These are phyloP conservation scores for Megalurothrips usitatus DNA, from an alignment of 2,888 invertebrate species.

Conservation along the genomic window DNA sequence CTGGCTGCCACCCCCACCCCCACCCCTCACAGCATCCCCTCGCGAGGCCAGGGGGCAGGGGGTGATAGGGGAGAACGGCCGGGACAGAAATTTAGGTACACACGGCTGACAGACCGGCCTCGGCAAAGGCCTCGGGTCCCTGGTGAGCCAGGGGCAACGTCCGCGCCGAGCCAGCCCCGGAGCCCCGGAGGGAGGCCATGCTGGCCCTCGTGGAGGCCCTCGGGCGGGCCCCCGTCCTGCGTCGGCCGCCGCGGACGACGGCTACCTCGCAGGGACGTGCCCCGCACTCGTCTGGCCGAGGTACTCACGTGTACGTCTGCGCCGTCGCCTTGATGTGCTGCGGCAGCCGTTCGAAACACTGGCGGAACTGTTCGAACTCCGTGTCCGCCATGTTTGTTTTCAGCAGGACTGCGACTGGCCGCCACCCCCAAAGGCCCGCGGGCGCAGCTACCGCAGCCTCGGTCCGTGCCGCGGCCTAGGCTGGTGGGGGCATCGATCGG, in stretches of 20 bases:
- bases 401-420: neutral
- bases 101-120: neutral
- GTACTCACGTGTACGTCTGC: constrained; percentile 85
- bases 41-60: no score
- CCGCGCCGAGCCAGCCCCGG: no score
- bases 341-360: constrained; percentile 75
- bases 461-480: neutral
- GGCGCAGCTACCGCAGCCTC: neutral
- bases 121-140: no score
- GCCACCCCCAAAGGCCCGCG: neutral
- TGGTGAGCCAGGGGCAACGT: no score
- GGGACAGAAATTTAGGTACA: no score
- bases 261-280: neutral
- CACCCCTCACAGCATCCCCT: neutral
- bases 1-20: neutral
- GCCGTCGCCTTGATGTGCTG: constrained; percentile 73
- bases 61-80: no score
- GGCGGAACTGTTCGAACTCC: constrained; percentile 89
- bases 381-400: constrained; percentile 71
- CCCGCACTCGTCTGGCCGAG: neutral
- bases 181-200: neutral
- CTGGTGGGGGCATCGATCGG: neutral
- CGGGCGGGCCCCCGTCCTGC: neutral
- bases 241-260: neutral
- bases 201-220: neutral